Percentiles rank a stretch among this genome's conserved stretches.
These are phyloP conservation scores for Aleiodes leptofemur DNA, from an alignment of 2,888 invertebrate species.

Conservation along the genomic window DNA sequence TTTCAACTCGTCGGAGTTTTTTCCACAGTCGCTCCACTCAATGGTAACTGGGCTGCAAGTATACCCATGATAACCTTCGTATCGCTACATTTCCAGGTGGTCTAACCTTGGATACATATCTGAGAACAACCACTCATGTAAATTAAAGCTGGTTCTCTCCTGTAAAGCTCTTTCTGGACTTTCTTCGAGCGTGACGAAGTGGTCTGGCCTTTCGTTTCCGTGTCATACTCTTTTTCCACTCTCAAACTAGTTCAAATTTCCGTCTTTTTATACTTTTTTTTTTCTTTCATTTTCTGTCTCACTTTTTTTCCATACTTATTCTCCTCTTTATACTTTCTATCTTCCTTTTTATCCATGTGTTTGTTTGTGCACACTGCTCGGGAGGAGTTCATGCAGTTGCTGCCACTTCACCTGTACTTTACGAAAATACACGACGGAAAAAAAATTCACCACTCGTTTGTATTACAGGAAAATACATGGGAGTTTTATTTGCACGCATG, in stretches of 20 bases:
- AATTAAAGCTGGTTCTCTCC: constrained; percentile 67
- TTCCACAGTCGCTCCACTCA: neutral
- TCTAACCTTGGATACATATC: constrained; percentile 50
- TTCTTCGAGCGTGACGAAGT: constrained; percentile 66
- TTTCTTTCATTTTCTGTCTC: neutral
- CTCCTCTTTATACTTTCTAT: constrained; percentile 12
- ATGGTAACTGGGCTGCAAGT: neutral
- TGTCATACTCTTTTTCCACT: constrained; percentile 40
- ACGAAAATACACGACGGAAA: constrained; percentile 1
- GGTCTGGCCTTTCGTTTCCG: constrained; percentile 58
- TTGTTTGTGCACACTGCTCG: constrained; percentile 27
- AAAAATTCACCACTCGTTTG: constrained; percentile 11
- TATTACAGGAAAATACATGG: neutral
- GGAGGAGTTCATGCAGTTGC: constrained; percentile 20
- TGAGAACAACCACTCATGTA: constrained; percentile 62
- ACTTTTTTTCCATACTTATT: neutral
- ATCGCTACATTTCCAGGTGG: constrained; percentile 23
- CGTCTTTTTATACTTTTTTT: constrained; percentile 38
- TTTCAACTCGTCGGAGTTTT: neutral
- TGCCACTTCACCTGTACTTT: constrained; percentile 19
- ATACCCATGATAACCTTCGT: constrained; percentile 1
- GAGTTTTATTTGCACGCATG: constrained; percentile 11
- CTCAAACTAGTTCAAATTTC: constrained; percentile 27
- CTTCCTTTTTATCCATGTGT: neutral
- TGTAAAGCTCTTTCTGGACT: constrained; percentile 57